Evolutionary conservation across 2,888 invertebrate species (phyloP).

Genomic region (Dicyrtomina minuta): DNA sequence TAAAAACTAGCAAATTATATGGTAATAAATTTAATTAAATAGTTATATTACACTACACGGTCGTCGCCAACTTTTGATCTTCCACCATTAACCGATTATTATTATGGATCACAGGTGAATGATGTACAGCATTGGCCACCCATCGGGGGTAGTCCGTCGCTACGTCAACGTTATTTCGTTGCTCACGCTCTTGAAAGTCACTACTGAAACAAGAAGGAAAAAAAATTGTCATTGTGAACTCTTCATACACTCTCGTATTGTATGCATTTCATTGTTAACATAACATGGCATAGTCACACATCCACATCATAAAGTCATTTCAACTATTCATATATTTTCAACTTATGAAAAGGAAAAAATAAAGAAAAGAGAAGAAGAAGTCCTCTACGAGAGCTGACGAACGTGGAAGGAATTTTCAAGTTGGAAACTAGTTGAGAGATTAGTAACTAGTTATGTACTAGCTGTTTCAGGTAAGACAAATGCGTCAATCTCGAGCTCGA

Average conservation of each 20-base stretch:
- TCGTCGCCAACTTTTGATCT: constrained; percentile 35
- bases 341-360: not conserved
- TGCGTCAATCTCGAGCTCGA: not conserved
- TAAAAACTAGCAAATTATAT: constrained; percentile 21
- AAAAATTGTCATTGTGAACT: constrained; percentile 10
- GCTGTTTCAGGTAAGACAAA: not conserved
- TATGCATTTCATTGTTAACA: not conserved
- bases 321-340: not conserved
- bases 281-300: not conserved
- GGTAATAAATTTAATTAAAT: constrained; percentile 22
- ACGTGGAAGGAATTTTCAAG: constrained; percentile 13
- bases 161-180: constrained; percentile 23
- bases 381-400: not conserved
- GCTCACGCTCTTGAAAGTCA: constrained; percentile 26
- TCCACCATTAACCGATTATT: constrained; percentile 31
- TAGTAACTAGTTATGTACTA: constrained; percentile 5
- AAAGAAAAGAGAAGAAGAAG: not conserved
- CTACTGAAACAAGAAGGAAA: constrained; percentile 20
- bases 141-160: constrained; percentile 34
- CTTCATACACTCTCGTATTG: not conserved
- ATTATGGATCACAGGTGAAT: constrained; percentile 32
- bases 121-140: constrained; percentile 35
- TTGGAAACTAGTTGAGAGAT: constrained; percentile 22
- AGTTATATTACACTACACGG: constrained; percentile 23
- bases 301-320: constrained; percentile 3